Base-by-base conservation (phyloP, 1,140 invertebrate genomes). In the Adoxophyes honmai region DNA sequence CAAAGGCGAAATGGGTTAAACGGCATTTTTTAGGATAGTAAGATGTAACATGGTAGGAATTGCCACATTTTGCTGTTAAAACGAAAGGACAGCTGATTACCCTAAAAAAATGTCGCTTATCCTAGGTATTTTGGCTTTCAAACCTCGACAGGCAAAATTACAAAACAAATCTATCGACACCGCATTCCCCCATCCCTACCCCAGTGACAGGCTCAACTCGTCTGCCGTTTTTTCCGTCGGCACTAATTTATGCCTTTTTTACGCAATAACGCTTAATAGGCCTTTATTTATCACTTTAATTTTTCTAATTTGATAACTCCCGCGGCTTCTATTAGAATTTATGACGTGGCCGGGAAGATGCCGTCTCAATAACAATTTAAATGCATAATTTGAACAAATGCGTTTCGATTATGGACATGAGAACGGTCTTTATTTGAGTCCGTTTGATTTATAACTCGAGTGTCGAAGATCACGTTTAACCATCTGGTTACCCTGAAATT, bases 211-310 rank as follows among this genome's bases (percentile, higher is more conserved):
- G 74, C 72, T 71, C 70, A 76, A 52, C 55, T 68, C 69, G 64
- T 39, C 65, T 60, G 59, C 34, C 68, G 64, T 58, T 78, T 80
- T 75, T 69, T 68, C 64, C 66, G 62, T 60, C 61, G 60, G 69
- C 73, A 80, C 84, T 83, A 88, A 88, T 88, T 88, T 88, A 88
- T 88, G 81, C 86, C 75, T 88, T 86, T 88, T 88, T 88, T 86
- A 88, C 83, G 83, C 83, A 88, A 88, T 88, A 88, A 88, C 66
- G 59, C 70, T 86, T 88, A 86, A 88, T 88, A 83, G 83, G 75
- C 66, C 72, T 86, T 84, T 84, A 88, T 88, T 86, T 85, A 84
- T 88, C 81, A 81, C 77, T 81, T 86, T 86, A 88, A 86, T 88
- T 86, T 85, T 86, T 80, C 73, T 88, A 86, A 88, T 88, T 88